phyloP scores from a whole-genome alignment of 2,797 vertebrate genomes.

The Sciaenops ocellatus region DNA sequence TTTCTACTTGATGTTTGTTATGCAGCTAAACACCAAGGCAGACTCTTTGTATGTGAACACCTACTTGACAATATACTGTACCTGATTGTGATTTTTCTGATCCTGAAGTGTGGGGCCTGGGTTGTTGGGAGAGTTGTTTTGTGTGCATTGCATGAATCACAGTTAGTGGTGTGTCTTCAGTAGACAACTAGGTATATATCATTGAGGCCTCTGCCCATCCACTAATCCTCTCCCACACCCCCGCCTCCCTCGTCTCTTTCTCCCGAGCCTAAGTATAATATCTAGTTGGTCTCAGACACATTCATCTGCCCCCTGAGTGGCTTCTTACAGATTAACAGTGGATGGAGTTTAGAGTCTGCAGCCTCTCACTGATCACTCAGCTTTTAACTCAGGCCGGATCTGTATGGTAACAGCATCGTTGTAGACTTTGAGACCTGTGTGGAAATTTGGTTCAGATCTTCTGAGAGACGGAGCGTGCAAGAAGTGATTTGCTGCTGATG shows the following conservation, averaged over 20 bases:
- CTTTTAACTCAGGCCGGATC: conserved; percentile 75
- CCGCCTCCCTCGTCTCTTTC: conserved; percentile 70
- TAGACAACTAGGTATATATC: conserved; percentile 79
- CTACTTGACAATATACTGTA: no score
- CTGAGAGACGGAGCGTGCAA: conserved; percentile 11
- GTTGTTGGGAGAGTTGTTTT: conserved; percentile 54
- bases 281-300: conserved; percentile 84
- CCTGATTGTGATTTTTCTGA: no score
- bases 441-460: conserved; percentile 37
- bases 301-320: conserved; percentile 79
- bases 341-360: conserved; percentile 68
- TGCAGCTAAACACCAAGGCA: no score
- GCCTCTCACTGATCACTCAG: conserved; percentile 74
- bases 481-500: conserved; percentile 51
- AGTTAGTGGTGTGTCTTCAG: conserved; percentile 72
- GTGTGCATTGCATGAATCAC: conserved; percentile 73
- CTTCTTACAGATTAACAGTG: conserved; percentile 84
- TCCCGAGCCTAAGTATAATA: conserved; percentile 75
- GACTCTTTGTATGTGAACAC: no score
- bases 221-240: conserved; percentile 77
- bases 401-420: conserved; percentile 41
- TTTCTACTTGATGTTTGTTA: no score
- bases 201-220: conserved; percentile 79
- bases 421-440: conserved; percentile 74
- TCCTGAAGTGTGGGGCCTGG: background rate